A percentile compares a stretch with the other conserved stretches of the same genome.
Conservation (phyloP, 2,888 invertebrate genomes). For the Hypsopygia costalis region DNA sequence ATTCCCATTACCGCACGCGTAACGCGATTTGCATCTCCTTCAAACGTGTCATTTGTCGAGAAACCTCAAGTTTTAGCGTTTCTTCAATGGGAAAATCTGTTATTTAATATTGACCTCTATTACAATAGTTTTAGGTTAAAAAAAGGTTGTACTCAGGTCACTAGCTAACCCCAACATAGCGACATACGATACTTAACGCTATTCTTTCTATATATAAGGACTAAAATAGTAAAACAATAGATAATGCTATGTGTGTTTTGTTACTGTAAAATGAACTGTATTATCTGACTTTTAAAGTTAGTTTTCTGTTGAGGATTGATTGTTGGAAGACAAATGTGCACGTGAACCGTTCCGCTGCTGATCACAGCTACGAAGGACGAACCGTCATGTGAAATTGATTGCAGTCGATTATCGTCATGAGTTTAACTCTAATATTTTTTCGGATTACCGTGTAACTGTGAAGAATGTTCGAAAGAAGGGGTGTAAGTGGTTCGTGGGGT, state of each 20-base stretch:
- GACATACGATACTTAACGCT: no score
- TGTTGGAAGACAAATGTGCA: no score
- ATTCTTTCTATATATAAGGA: no score
- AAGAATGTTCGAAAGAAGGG: no score
- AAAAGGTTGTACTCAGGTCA: slow-evolving; percentile 24
- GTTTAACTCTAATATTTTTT: background rate
- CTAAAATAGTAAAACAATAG: slow-evolving; percentile 14
- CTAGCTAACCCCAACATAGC: no score
- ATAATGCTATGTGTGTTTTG: slow-evolving; percentile 7
- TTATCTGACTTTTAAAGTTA: slow-evolving; percentile 12
- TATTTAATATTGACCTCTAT: slow-evolving; percentile 35
- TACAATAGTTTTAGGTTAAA: slow-evolving; percentile 28
- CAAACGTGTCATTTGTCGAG: slow-evolving; percentile 23
- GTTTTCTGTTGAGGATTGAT: no score
- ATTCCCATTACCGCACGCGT: background rate
- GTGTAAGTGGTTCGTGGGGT: no score
- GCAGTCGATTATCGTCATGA: slow-evolving; percentile 23
- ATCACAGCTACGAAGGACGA: slow-evolving; percentile 44
- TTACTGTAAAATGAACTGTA: slow-evolving; percentile 20
- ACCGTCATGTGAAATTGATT: slow-evolving; percentile 52
- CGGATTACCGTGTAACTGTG: no score
- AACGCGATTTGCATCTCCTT: slow-evolving; percentile 3
- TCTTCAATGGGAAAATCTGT: background rate
- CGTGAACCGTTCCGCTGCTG: slow-evolving; percentile 52
- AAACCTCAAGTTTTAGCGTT: slow-evolving; percentile 16